A percentile compares a stretch with the other conserved stretches of the same genome.
These are phyloP conservation scores for Panzeria rudis DNA, from an alignment of 2,888 invertebrate species.

Conservation along the genomic window DNA sequence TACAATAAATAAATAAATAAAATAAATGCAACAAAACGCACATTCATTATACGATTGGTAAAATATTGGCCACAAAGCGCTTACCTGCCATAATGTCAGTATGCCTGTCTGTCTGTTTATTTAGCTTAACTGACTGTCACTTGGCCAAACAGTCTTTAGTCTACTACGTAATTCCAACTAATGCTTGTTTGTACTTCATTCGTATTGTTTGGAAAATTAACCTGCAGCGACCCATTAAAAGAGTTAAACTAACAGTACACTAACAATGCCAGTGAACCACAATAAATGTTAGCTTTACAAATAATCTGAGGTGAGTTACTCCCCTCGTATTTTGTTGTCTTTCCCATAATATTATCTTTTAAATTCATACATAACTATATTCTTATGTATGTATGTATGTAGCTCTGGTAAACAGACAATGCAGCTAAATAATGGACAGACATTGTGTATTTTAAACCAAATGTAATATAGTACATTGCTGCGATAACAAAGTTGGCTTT, in stretches of 20 bases:
- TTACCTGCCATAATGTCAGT: not conserved
- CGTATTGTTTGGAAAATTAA: constrained; percentile 61
- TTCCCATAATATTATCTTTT: not conserved
- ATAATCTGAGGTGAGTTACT: constrained; percentile 15
- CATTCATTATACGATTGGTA: constrained; percentile 2
- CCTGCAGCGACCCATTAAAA: constrained; percentile 64
- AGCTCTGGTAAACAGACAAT: not conserved
- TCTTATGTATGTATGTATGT: not conserved
- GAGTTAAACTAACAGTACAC: constrained; percentile 39
- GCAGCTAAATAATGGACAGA: constrained; percentile 34
- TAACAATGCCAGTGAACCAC: constrained; percentile 14
- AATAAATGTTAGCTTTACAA: constrained; percentile 47
- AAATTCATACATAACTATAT: not conserved
- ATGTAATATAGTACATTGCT: constrained; percentile 29
- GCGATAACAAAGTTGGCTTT: constrained; percentile 32
- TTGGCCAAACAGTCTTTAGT: constrained; percentile 22
- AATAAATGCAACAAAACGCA: constrained; percentile 33
- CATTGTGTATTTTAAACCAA: constrained; percentile 10
- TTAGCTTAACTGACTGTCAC: constrained; percentile 11
- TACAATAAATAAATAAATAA: not conserved
- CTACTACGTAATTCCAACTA: constrained; percentile 14
- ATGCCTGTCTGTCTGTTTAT: not conserved
- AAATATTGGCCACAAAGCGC: constrained; percentile 15
- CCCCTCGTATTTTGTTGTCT: not conserved
- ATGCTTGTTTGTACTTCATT: constrained; percentile 40